Conservation (phyloP, 1,140 invertebrate species). For the Brachionus koreanus region DNA sequence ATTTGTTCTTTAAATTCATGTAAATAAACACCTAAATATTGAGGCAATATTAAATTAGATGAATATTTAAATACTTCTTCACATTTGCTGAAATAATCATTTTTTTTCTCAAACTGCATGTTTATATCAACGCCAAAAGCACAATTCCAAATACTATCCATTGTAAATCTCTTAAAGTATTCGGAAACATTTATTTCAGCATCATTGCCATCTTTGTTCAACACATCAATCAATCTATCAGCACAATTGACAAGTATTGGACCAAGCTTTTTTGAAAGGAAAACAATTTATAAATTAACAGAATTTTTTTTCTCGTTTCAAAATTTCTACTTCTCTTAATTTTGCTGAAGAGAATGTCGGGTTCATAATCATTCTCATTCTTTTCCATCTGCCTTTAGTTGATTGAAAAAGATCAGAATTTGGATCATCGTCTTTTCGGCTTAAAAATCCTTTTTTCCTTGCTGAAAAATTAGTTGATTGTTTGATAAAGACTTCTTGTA, state of each 20-base stretch:
- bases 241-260: background rate
- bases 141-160: constrained; percentile 44
- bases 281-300: no score
- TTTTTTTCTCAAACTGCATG: constrained; percentile 54
- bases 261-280: constrained; percentile 46
- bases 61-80: background rate
- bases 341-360: constrained; percentile 29
- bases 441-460: constrained; percentile 45
- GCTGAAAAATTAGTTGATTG: constrained; percentile 9
- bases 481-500: constrained; percentile 27
- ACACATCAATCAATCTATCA: constrained; percentile 15
- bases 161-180: constrained; percentile 46
- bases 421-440: constrained; percentile 5
- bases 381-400: background rate
- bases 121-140: constrained; percentile 30
- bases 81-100: constrained; percentile 45
- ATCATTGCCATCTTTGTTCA: background rate
- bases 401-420: background rate
- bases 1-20: background rate
- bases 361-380: constrained; percentile 22
- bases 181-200: background rate
- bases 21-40: background rate
- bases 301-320: no score
- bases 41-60: background rate
- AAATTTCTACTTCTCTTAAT: constrained; percentile 12